Base-by-base conservation (phyloP, 2,888 invertebrate genomes). In the Mythimna ferrago region DNA sequence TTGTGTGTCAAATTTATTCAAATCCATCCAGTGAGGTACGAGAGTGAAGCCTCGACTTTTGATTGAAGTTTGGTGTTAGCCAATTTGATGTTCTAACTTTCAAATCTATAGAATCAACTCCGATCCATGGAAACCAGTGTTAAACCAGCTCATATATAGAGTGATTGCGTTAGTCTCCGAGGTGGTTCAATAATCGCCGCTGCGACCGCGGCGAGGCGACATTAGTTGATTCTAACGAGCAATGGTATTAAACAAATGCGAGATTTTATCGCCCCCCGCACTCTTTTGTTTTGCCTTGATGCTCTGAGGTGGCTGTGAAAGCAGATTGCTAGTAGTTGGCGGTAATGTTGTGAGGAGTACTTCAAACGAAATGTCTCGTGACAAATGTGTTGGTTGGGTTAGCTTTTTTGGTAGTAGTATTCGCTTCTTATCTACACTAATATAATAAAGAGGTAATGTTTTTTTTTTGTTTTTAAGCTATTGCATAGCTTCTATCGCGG, bases 171-270 rank as follows among this genome's bases (percentile, higher is more conserved):
- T 82, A 69, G 74, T 76, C 72, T 76, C 71, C 87, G 87, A 83
- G 90, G 90, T 87, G 91, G 90, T 92, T 90, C 87, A 86, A 81
- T 91, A 91, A 92, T 89, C 82, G 86, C 80, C 86, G 86, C 78
- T 85, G 80, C 86, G 80, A 87, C 89, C 89, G 73, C 75, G 83
- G 87, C 88, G 82, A 21, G 3, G 70, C 89, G 90, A 93, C 95
- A 94, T 93, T 92, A 94, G 92, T 92, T 92, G 92, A 91, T 92
- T 92, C 91, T 94, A 95, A 96, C 93, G 95, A 94, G 93, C 88
- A 88, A 91, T 91, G 94, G 92, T 95, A 95, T 95, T 95, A 95
- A 93, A 94, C 94, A 94, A 95, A 93, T 93, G 94, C 80, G 89
- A 93, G 89, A 92, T 94, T 95, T 96, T 93, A 94, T 96, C 95